These are phyloP conservation scores for Pseudanteris insignis DNA, from an alignment of 2,888 invertebrate species.

Conservation along the genomic window DNA sequence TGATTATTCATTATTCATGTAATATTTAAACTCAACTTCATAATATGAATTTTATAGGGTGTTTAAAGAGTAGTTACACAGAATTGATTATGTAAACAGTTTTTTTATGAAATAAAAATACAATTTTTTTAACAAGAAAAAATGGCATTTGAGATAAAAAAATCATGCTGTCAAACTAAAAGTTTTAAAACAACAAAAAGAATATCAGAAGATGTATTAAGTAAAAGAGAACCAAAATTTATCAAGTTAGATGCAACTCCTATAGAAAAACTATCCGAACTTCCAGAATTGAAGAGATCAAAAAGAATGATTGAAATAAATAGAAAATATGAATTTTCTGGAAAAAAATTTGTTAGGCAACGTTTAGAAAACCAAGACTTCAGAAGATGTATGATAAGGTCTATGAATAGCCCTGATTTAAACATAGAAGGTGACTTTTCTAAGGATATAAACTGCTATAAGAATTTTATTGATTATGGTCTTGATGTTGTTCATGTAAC, in stretches of 20 bases:
- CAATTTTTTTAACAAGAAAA: no score
- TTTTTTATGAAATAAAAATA: no score
- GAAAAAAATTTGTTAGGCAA: conserved; percentile 73
- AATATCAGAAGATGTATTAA: conserved; percentile 51
- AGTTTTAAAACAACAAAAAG: conserved; percentile 63
- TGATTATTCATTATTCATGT: no score
- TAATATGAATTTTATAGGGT: no score
- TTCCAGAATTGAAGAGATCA: conserved; percentile 65
- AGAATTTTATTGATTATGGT: conserved; percentile 90
- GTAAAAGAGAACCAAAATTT: background rate
- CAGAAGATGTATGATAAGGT: conserved; percentile 79
- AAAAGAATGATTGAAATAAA: conserved; percentile 50
- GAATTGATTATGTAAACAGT: no score
- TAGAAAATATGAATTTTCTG: conserved; percentile 15
- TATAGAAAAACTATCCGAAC: conserved; percentile 50
- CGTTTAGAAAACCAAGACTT: conserved; percentile 83
- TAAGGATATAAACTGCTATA: conserved; percentile 80
- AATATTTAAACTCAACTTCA: no score
- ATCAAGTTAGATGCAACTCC: conserved; percentile 5
- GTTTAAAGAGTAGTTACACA: no score
- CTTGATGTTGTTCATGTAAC: conserved; percentile 90
- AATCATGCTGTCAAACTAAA: conserved; percentile 4
- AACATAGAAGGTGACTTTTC: no score
- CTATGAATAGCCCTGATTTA: conserved; percentile 71
- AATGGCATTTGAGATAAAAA: no score